Evolutionary conservation across 2,113 vertebrate species (phyloP).

Genomic region (Ahaetulla prasina): DNA sequence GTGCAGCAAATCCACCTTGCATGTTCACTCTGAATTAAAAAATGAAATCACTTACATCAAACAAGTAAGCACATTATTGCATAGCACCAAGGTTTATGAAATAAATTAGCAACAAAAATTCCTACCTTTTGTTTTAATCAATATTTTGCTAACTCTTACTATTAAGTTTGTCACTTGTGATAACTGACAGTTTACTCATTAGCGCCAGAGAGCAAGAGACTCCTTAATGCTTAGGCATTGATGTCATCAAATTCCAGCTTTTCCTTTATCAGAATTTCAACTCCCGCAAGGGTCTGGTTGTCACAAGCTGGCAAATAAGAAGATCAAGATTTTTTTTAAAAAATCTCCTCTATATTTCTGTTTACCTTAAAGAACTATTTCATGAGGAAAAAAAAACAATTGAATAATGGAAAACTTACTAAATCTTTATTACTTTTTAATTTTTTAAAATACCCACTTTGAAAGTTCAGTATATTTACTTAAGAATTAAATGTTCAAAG

Average conservation of each 20-base stretch:
- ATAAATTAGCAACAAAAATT: background rate
- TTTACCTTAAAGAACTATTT: background rate
- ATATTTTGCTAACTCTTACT: background rate
- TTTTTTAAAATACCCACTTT: background rate
- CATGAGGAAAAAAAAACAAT: background rate
- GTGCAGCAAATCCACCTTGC: background rate
- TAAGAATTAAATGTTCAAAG: slow-evolving; percentile 10
- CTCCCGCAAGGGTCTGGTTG: background rate
- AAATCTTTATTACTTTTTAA: background rate
- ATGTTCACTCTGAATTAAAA: background rate
- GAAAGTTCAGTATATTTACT: background rate
- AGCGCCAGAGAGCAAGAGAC: background rate
- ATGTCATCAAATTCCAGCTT: slow-evolving; percentile 10
- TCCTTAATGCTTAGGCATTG: slow-evolving; percentile 4
- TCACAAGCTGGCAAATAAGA: background rate
- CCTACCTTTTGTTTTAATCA: background rate
- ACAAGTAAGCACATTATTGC: background rate
- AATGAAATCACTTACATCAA: background rate
- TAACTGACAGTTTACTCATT: background rate
- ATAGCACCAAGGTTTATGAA: background rate
- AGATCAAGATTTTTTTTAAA: slow-evolving; percentile 1
- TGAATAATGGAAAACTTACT: background rate
- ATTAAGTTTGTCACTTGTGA: background rate
- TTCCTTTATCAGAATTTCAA: slow-evolving; percentile 1
- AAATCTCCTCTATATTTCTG: background rate